Evolutionary conservation across 2,113 vertebrate species (phyloP).

Genomic region (Bos javanicus): DNA sequence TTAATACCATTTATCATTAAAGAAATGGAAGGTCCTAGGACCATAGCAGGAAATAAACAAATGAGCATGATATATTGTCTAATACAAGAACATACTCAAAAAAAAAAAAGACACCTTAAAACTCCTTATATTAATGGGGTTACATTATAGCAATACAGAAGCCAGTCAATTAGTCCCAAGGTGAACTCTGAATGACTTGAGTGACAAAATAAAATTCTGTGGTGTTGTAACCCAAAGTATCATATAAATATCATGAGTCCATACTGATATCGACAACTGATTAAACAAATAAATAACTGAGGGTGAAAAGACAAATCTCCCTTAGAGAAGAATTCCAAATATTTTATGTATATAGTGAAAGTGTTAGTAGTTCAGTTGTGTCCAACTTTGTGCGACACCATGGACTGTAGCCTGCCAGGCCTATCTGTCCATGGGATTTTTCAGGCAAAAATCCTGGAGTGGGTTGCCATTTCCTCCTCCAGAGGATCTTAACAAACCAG

Average conservation of each 20-base stretch:
- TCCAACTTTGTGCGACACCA: not conserved
- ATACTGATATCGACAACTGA: not conserved
- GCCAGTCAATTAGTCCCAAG: not conserved
- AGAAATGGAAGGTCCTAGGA: not conserved
- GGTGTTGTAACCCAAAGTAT: not conserved
- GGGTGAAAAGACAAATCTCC: not conserved
- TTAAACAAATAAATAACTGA: not conserved
- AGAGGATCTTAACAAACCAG: not conserved
- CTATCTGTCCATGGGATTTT: not conserved
- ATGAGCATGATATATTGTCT: not conserved
- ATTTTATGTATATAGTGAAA: not conserved
- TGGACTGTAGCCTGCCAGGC: not conserved
- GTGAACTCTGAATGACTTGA: not conserved
- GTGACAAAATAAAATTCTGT: not conserved
- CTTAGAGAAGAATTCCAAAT: not conserved
- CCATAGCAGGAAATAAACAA: not conserved
- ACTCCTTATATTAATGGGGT: not conserved
- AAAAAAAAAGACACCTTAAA: not conserved
- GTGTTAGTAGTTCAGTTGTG: not conserved
- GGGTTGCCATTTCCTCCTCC: not conserved
- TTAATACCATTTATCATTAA: not conserved
- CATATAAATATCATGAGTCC: not conserved
- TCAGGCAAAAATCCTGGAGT: not conserved
- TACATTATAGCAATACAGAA: not conserved
- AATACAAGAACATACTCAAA: not conserved